phyloP scores from a whole-genome alignment of 2,113 vertebrate species.

The Vulpes lagopus region DNA sequence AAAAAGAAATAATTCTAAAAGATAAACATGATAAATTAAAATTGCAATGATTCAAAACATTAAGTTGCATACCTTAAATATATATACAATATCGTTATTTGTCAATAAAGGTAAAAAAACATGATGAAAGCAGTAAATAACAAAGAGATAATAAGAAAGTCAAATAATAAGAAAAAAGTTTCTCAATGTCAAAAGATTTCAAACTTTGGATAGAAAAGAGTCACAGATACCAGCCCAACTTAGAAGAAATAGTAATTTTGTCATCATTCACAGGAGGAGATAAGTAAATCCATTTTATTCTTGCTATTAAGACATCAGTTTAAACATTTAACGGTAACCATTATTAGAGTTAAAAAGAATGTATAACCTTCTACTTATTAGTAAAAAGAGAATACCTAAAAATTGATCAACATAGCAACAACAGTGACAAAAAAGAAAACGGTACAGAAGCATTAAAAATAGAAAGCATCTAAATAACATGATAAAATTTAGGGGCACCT shows the following conservation, averaged over 20 bases:
- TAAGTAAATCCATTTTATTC: slow-evolving; percentile 24
- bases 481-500: not conserved
- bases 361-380: not conserved
- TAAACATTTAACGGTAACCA: not conserved
- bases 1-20: not conserved
- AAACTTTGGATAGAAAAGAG: not conserved
- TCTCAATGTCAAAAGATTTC: not conserved
- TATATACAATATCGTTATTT: not conserved
- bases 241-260: not conserved
- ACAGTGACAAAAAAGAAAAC: not conserved
- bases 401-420: not conserved
- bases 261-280: not conserved
- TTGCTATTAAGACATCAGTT: not conserved
- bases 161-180: not conserved
- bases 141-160: not conserved
- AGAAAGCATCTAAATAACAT: not conserved
- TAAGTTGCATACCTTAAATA: not conserved
- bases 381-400: slow-evolving; percentile 49
- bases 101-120: not conserved
- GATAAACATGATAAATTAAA: not conserved
- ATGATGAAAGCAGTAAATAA: not conserved
- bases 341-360: not conserved
- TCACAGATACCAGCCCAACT: not conserved
- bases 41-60: not conserved
- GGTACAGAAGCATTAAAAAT: not conserved